Base-by-base conservation (phyloP, 1,140 invertebrate genomes). In the Diachasma alloeum region DNA sequence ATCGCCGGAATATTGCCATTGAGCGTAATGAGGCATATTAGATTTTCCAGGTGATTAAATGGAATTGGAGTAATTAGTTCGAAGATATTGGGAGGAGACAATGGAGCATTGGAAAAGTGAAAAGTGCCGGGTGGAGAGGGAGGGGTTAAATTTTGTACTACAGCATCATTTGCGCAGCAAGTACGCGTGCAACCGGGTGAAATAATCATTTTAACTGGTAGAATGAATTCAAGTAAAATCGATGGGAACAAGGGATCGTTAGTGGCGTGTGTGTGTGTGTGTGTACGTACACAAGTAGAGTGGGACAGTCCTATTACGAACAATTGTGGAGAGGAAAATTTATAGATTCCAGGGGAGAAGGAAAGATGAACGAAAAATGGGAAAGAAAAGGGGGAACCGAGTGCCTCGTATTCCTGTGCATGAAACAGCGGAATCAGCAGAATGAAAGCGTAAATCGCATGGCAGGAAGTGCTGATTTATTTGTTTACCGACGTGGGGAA, bases 381-480 rank as follows among this genome's bases (percentile, higher is more conserved):
- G n/a, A 73, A 67, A 39, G 72, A 72, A 36, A 37, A 26, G 26
- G 24, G 9, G 22, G 24, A 69, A 22, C 17, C 66, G 24, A 31
- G 75, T 68, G 72, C 77, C 36, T 59, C 17, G 59, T 26, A 56
- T 19, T 63, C 24, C 15, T 10, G 22, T 31, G 8, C 19, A 63
- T 63, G 59, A 63, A 83, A 83, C 78, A 81, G 80, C 81, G 26
- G 80, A 68, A 84, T 83, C 83, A 84, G 82, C 81, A 79, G 76
- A 79, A 76, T 72, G 78, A 59, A 59, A 73, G 76, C 67, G 75
- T 75, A 78, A 66, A 22, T 26, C 71, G 39, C 10, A 24, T 13
- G 31, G 46, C 24, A 72, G 48, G 37, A 81, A 78, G 76, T 80
- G 73, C 76, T 84, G 83, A 84, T 84, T 84, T 84, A 84, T 84